Percentiles rank a stretch among this genome's conserved stretches.
These are phyloP conservation scores for Molanna angustata DNA, from an alignment of 2,888 invertebrate genomes.

Conservation along the genomic window DNA sequence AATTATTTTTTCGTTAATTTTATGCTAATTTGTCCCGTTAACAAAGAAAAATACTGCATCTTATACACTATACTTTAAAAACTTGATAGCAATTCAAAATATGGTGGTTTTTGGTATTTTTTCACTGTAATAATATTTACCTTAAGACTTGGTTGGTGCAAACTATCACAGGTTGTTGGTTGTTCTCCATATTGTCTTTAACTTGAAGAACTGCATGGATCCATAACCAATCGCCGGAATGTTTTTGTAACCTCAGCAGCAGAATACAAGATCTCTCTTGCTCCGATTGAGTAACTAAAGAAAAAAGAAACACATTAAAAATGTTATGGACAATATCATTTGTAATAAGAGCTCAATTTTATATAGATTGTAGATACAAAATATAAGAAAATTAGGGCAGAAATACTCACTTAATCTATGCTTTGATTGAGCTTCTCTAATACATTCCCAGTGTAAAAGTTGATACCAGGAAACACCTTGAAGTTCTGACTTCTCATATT, in stretches of 20 bases:
- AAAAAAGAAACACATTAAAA: conserved; percentile 22
- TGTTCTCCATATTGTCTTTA: conserved; percentile 82
- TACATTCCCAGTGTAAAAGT: conserved; percentile 93
- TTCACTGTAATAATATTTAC: too few species aligned
- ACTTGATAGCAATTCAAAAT: too few species aligned
- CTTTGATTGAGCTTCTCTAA: conserved; percentile 93
- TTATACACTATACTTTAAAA: too few species aligned
- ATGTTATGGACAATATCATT: neutral
- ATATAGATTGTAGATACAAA: neutral
- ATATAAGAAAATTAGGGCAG: conserved; percentile 1
- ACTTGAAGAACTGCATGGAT: conserved; percentile 95
- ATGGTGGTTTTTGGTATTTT: too few species aligned
- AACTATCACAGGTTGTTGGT: conserved; percentile 89
- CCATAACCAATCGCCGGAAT: conserved; percentile 89
- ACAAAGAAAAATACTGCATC: too few species aligned
- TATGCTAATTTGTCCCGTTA: too few species aligned
- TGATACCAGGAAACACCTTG: conserved; percentile 95
- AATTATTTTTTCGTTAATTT: too few species aligned
- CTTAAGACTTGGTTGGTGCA: conserved; percentile 95
- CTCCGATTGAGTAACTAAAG: conserved; percentile 93
- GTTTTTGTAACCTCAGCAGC: conserved; percentile 83
- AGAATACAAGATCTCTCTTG: conserved; percentile 96
- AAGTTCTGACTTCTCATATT: conserved; percentile 84
- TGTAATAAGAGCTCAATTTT: neutral
- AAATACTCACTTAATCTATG: conserved; percentile 85